phyloP scores from a whole-genome alignment of 2,888 invertebrate species.

The Trypoxylon attenuatum region DNA sequence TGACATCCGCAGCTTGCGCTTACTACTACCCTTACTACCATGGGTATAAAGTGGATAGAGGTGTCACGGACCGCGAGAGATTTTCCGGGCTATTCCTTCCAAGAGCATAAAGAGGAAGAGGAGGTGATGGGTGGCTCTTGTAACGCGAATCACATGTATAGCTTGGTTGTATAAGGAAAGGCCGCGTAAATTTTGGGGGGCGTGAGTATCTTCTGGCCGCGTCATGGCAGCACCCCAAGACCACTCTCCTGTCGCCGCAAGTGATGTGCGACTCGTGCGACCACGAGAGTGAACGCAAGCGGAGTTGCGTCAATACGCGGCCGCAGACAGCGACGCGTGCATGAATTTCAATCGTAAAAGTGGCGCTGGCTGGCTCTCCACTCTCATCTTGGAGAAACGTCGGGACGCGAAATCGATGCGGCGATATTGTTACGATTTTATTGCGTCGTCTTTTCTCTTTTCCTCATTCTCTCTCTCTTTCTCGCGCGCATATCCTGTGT shows the following conservation, averaged over 20 bases:
- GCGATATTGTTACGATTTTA: conserved; percentile 52
- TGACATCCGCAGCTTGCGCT: conserved; percentile 22
- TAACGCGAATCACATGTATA: conserved; percentile 16
- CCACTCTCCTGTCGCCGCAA: too few relatives aligned
- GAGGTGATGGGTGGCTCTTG: conserved; percentile 15
- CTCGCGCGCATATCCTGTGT: too few relatives aligned
- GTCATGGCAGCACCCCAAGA: too few relatives aligned
- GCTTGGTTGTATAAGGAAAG: conserved; percentile 7
- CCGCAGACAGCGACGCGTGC: too few relatives aligned
- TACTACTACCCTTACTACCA: too few relatives aligned
- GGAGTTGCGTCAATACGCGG: neutral
- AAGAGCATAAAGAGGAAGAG: neutral
- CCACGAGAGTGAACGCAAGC: too few relatives aligned
- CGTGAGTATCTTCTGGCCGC: conserved; percentile 3
- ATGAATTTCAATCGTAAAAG: conserved; percentile 49
- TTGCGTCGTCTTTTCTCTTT: too few relatives aligned
- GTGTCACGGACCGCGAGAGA: conserved; percentile 10
- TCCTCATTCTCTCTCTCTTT: too few relatives aligned
- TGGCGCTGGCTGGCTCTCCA: conserved; percentile 24
- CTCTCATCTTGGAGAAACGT: conserved; percentile 38
- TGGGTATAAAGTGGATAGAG: too few relatives aligned
- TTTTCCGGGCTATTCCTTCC: conserved; percentile 19
- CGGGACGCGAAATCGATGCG: conserved; percentile 39
- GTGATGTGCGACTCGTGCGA: conserved; percentile 1
- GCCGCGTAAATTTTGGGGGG: conserved; percentile 19